Conservation (phyloP, 2,888 invertebrate genomes). For the Dysmachus trigonus region DNA sequence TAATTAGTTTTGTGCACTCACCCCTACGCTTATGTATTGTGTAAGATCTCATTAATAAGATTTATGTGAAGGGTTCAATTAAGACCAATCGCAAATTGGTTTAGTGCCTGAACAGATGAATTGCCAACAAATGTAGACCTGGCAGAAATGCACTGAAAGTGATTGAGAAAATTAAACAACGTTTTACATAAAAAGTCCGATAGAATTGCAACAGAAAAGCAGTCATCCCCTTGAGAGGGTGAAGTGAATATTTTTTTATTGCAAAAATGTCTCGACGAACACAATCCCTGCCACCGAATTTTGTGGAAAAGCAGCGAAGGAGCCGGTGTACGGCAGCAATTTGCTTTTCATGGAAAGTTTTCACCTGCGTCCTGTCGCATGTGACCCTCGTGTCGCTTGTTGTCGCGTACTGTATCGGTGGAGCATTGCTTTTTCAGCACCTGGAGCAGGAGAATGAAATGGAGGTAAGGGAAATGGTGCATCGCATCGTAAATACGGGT, state of each 20-base stretch:
- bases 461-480: constrained; percentile 67
- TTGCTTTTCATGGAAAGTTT: constrained; percentile 75
- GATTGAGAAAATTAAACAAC: not conserved
- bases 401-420: constrained; percentile 88
- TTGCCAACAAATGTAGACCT: not conserved
- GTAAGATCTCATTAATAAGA: not conserved
- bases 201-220: not conserved
- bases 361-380: constrained; percentile 88
- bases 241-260: not conserved
- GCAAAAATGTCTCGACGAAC: constrained; percentile 59
- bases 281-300: constrained; percentile 60
- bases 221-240: not conserved
- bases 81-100: not conserved
- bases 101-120: not conserved
- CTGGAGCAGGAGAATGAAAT: constrained; percentile 80
- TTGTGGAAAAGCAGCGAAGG: constrained; percentile 58
- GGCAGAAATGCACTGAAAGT: not conserved
- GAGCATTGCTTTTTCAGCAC: constrained; percentile 83
- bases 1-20: not conserved
- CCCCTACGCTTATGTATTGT: not conserved
- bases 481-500: not conserved
- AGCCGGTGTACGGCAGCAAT: constrained; percentile 61
- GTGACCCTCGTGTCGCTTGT: constrained; percentile 87
- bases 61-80: not conserved
- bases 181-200: not conserved